Percentiles rank a stretch among this genome's conserved stretches.
Conservation (phyloP, 2,888 invertebrate species). For the Spicauda simplicius region DNA sequence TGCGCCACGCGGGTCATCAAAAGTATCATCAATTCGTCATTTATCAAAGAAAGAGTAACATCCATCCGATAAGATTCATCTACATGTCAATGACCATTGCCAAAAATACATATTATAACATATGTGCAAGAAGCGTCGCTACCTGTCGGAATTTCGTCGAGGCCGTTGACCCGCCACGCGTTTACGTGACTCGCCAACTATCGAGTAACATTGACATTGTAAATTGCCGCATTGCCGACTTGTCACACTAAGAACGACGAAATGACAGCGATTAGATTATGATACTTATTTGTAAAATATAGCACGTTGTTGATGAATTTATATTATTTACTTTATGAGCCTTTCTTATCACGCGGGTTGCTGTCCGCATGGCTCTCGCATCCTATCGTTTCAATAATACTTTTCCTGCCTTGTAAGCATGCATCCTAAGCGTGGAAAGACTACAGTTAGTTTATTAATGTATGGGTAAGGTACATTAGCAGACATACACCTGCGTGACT, state of each 20-base stretch:
- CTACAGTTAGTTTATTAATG: too few species aligned
- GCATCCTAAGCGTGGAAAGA: too few species aligned
- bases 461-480: too few species aligned
- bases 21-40: not conserved
- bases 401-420: too few species aligned
- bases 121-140: conserved; percentile 14
- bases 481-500: too few species aligned
- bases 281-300: too few species aligned
- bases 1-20: too few species aligned
- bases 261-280: not conserved
- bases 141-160: conserved; percentile 41
- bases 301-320: too few species aligned
- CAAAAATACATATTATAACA: conserved; percentile 15
- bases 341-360: too few species aligned
- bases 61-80: not conserved
- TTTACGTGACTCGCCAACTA: conserved; percentile 43
- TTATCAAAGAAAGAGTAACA: not conserved
- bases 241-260: not conserved
- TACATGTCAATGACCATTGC: conserved; percentile 14
- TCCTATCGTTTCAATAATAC: too few species aligned
- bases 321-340: too few species aligned
- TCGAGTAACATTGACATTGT: conserved; percentile 37
- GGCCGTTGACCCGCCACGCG: conserved; percentile 38
- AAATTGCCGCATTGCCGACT: conserved; percentile 16
- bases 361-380: too few species aligned